Evolutionary conservation across 2,113 vertebrate species (phyloP).

Genomic region (Deroptyus accipitrinus): DNA sequence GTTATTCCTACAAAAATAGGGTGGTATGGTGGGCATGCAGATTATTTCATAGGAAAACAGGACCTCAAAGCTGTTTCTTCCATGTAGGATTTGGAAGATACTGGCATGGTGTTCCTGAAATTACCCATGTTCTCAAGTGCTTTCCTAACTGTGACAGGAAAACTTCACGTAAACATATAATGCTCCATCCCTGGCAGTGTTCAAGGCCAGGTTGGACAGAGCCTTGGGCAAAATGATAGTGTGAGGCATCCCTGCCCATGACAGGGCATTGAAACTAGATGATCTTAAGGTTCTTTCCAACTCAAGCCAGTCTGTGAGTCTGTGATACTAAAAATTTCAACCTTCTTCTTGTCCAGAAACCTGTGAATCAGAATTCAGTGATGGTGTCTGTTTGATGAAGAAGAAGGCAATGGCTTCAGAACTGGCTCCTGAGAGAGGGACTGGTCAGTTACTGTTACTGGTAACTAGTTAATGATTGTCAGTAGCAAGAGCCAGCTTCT

Average conservation of each 20-base stretch:
- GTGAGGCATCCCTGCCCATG: not conserved
- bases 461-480: not conserved
- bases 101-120: not conserved
- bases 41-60: not conserved
- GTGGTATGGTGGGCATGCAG: not conserved
- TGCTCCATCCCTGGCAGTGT: not conserved
- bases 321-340: not conserved
- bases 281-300: not conserved
- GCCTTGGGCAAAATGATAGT: not conserved
- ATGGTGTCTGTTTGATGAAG: not conserved
- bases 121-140: not conserved
- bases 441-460: accelerated
- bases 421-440: not conserved
- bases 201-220: not conserved
- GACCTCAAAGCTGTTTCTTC: not conserved
- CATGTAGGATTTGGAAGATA: not conserved
- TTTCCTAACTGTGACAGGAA: not conserved
- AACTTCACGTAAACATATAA: not conserved
- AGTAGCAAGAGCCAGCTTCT: not conserved
- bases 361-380: not conserved
- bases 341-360: not conserved
- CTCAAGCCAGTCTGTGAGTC: not conserved
- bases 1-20: not conserved
- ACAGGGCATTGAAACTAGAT: not conserved
- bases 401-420: not conserved